A percentile compares a stretch with the other conserved stretches of the same genome.
These are phyloP conservation scores for Nymphalis polychloros DNA, from an alignment of 2,888 invertebrate species.

Conservation along the genomic window DNA sequence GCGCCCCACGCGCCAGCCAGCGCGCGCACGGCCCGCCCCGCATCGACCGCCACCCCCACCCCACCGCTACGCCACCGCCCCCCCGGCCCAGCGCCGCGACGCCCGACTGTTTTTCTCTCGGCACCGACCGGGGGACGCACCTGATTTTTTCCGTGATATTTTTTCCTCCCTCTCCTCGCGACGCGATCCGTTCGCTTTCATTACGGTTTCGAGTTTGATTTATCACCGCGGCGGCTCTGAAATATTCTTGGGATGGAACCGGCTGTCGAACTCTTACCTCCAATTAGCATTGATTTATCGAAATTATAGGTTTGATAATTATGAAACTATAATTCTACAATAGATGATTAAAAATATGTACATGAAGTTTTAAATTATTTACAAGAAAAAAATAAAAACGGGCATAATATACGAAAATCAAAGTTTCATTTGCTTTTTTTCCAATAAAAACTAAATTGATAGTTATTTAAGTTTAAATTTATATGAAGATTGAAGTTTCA, in stretches of 20 bases:
- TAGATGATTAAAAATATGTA: not conserved
- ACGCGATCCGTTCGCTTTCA: constrained; percentile 82
- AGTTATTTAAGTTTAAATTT: not conserved
- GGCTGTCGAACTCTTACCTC: constrained; percentile 76
- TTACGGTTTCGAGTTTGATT: constrained; percentile 82
- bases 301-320: constrained; percentile 47
- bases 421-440: not conserved
- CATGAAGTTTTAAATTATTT: not conserved
- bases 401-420: not conserved
- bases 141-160: constrained; percentile 83
- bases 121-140: constrained; percentile 80
- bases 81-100: constrained; percentile 53
- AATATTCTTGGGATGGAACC: constrained; percentile 78
- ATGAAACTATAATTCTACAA: constrained; percentile 17
- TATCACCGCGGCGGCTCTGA: constrained; percentile 79
- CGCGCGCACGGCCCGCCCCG: constrained; percentile 65
- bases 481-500: not conserved
- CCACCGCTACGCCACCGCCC: constrained; percentile 67
- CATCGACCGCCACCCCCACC: constrained; percentile 70
- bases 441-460: not conserved
- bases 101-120: constrained; percentile 79
- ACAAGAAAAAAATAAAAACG: not conserved
- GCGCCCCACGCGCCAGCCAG: constrained; percentile 63
- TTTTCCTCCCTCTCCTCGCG: constrained; percentile 81
- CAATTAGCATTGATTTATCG: constrained; percentile 77